These are phyloP conservation scores for Pachymerium ferrugineum DNA, from an alignment of 2,888 invertebrate species.

Conservation along the genomic window DNA sequence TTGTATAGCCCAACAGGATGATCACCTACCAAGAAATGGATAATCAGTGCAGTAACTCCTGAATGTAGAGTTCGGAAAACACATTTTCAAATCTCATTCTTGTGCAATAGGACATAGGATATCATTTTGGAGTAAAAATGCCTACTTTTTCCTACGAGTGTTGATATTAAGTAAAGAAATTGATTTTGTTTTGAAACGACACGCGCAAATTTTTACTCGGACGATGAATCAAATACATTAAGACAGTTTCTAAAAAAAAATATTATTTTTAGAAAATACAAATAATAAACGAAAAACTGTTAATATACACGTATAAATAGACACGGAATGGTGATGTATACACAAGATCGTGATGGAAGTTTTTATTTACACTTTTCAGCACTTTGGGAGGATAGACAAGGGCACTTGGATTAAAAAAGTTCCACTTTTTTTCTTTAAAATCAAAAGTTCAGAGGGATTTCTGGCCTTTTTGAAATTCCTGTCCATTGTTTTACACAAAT, in stretches of 20 bases:
- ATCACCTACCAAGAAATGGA: too few relatives aligned
- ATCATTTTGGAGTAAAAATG: too few relatives aligned
- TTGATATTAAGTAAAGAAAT: background rate
- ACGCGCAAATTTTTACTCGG: background rate
- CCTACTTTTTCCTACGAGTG: too few relatives aligned
- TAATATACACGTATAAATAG: background rate
- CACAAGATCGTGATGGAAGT: background rate
- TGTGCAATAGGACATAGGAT: too few relatives aligned
- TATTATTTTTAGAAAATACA: background rate
- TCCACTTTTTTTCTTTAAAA: background rate
- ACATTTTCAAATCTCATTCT: too few relatives aligned
- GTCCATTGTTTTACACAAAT: background rate
- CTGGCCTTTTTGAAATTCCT: background rate
- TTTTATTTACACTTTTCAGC: background rate
- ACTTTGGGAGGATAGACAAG: background rate
- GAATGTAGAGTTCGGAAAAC: too few relatives aligned
- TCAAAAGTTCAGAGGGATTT: background rate
- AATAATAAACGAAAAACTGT: background rate
- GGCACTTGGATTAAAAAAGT: background rate
- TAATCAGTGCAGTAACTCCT: too few relatives aligned
- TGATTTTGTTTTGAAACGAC: background rate
- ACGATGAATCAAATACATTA: background rate
- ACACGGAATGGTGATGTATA: background rate
- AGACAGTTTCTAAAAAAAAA: background rate
- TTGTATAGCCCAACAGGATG: too few relatives aligned